Evolutionary conservation across 2,113 vertebrate genomes (phyloP).

Genomic region (Probosciger aterrimus): DNA sequence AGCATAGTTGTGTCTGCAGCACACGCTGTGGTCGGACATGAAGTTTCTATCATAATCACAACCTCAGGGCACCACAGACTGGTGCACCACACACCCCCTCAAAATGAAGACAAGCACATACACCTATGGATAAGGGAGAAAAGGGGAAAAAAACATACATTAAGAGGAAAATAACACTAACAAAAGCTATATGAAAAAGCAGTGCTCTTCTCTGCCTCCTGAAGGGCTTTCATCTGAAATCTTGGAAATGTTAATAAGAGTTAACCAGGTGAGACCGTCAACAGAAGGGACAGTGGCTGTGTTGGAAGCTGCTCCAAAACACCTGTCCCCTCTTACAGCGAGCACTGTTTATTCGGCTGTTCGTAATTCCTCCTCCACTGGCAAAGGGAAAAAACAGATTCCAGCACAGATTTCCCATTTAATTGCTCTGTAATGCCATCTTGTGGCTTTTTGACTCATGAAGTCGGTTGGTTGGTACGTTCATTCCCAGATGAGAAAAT

Average conservation of each 20-base stretch:
- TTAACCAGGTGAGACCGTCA: constrained; percentile 55
- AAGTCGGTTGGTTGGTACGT: background rate
- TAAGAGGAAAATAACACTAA: background rate
- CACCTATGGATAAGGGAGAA: background rate
- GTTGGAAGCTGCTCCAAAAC: background rate
- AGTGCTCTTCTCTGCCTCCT: background rate
- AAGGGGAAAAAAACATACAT: fast-evolving
- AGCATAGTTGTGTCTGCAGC: fast-evolving
- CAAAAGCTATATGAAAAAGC: background rate
- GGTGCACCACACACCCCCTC: fast-evolving
- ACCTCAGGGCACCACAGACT: too few relatives aligned
- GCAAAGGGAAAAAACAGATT: background rate
- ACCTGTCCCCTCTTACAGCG: constrained; percentile 4
- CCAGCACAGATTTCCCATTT: background rate
- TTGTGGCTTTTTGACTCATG: constrained; percentile 46
- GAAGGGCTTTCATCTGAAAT: constrained; percentile 26
- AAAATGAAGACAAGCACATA: background rate
- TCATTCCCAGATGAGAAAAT: background rate
- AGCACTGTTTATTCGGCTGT: background rate
- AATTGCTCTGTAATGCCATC: constrained; percentile 71
- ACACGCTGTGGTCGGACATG: background rate
- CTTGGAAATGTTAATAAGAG: constrained; percentile 54
- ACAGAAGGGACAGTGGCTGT: constrained; percentile 39
- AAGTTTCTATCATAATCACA: background rate
- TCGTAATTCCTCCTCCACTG: background rate